Evolutionary conservation across 2,888 invertebrate genomes (phyloP).

Genomic region (Escarpia spicata): DNA sequence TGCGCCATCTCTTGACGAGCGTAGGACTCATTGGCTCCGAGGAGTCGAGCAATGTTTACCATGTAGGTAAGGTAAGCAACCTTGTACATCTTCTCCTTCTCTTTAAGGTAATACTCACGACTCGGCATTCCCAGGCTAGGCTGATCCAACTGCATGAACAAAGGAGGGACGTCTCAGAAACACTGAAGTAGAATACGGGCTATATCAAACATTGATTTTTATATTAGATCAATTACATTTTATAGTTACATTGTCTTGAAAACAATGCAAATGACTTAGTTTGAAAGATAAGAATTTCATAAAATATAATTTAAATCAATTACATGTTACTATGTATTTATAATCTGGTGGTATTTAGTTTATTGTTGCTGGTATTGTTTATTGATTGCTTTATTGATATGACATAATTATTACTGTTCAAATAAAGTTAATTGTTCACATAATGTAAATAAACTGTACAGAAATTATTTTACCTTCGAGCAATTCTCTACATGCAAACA

Average conservation of each 20-base stretch:
- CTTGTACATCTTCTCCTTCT: constrained; percentile 69
- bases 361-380: not conserved
- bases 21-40: constrained; percentile 77
- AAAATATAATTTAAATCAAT: not conserved
- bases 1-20: constrained; percentile 77
- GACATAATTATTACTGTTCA: not conserved
- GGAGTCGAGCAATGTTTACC: constrained; percentile 79
- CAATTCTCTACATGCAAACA: not conserved
- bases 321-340: not conserved
- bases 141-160: constrained; percentile 80
- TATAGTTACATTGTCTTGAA: not conserved
- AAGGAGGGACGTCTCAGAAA: not conserved
- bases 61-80: constrained; percentile 84
- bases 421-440: not conserved
- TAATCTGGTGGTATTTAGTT: not conserved
- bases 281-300: not conserved
- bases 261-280: not conserved
- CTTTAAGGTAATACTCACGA: constrained; percentile 83
- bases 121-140: constrained; percentile 84
- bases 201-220: not conserved
- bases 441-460: not conserved
- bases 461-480: not conserved
- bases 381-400: not conserved
- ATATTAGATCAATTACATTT: not conserved
- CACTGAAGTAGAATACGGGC: not conserved